These are phyloP conservation scores for Pachliopta kotzebuea DNA, from an alignment of 2,888 invertebrate genomes.

Conservation along the genomic window DNA sequence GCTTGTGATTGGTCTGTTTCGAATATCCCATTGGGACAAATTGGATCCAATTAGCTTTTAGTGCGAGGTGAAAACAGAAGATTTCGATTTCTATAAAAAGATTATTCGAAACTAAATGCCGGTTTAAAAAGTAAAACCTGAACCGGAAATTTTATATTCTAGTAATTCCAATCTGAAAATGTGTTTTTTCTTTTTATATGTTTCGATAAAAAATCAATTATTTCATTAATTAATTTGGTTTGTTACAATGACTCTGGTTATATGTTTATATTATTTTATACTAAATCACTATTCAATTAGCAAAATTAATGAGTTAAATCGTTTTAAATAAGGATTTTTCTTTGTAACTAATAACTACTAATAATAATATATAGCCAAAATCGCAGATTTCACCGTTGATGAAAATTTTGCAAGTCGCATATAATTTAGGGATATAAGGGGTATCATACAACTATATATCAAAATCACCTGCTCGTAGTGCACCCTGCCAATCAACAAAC, in stretches of 20 bases:
- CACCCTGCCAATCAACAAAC: too few relatives aligned
- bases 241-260: neutral
- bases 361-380: neutral
- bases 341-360: neutral
- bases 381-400: too few relatives aligned
- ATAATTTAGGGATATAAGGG: too few relatives aligned
- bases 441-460: too few relatives aligned
- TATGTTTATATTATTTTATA: neutral
- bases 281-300: neutral
- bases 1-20: slow-evolving; percentile 71
- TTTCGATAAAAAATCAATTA: too few relatives aligned
- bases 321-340: neutral
- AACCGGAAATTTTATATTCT: neutral
- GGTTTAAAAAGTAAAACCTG: slow-evolving; percentile 12
- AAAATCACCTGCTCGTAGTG: too few relatives aligned
- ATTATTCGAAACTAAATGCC: slow-evolving; percentile 24
- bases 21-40: slow-evolving; percentile 63
- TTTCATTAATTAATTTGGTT: neutral
- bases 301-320: neutral
- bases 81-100: slow-evolving; percentile 32
- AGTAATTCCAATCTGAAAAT: neutral
- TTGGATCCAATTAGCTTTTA: slow-evolving; percentile 68
- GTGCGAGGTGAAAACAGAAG: slow-evolving; percentile 42
- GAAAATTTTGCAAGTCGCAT: too few relatives aligned
- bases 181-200: too few relatives aligned